Conservation (phyloP, 2,797 vertebrate species). For the Cirrhinus mrigala region DNA sequence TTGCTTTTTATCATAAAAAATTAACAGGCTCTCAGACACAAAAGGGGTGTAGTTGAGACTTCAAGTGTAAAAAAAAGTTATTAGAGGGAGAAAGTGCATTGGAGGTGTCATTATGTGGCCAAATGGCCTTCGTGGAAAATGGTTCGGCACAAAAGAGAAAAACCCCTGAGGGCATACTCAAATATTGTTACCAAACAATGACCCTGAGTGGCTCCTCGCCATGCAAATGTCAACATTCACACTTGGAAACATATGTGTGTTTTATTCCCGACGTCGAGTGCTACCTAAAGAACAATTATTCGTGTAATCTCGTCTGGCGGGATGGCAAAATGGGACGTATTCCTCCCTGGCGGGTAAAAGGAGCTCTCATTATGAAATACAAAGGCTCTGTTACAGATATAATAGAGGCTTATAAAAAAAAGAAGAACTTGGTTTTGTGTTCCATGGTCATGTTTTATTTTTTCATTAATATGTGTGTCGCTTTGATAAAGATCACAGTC, state of each 20-base stretch:
- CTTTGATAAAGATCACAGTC: slow-evolving; percentile 72
- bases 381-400: slow-evolving; percentile 67
- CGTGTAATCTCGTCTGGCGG: slow-evolving; percentile 58
- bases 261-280: slow-evolving; percentile 66
- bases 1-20: slow-evolving; percentile 56
- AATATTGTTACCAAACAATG: slow-evolving; percentile 71
- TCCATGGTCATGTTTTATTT: slow-evolving; percentile 61
- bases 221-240: slow-evolving; percentile 72
- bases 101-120: slow-evolving; percentile 83
- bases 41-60: slow-evolving; percentile 59
- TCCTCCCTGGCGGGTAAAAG: slow-evolving; percentile 63
- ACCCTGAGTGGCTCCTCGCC: slow-evolving; percentile 68
- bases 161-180: slow-evolving; percentile 64
- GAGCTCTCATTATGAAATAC: slow-evolving; percentile 66
- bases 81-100: slow-evolving; percentile 90
- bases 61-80: slow-evolving; percentile 65
- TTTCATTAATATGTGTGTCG: slow-evolving; percentile 61
- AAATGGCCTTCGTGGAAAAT: slow-evolving; percentile 69
- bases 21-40: slow-evolving; percentile 59
- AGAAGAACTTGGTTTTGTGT: slow-evolving; percentile 61
- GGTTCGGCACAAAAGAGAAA: slow-evolving; percentile 63
- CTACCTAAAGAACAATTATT: slow-evolving; percentile 71
- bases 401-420: slow-evolving; percentile 63
- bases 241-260: slow-evolving; percentile 68
- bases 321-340: slow-evolving; percentile 62